A percentile compares a stretch with the other conserved stretches of the same genome.
Conservation (phyloP, 2,113 vertebrate species). For the Mirounga angustirostris region DNA sequence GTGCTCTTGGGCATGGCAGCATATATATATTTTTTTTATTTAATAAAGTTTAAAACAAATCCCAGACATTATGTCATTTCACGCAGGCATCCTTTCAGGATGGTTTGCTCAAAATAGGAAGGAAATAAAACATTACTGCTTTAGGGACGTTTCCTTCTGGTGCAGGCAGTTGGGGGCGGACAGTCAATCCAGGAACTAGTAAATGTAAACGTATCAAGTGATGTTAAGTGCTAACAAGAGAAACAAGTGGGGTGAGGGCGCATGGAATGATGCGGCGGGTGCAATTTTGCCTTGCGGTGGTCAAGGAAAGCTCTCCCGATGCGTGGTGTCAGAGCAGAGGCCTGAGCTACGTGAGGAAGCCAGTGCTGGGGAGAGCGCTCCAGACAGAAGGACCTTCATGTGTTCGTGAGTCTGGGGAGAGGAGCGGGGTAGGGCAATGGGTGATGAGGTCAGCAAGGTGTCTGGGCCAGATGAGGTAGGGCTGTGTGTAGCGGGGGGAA, state of each 20-base stretch:
- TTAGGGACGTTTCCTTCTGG: background rate
- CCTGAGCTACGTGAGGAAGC: accelerated
- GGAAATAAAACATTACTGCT: background rate
- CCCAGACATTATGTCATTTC: background rate
- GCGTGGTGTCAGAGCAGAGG: background rate
- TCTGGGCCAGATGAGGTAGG: too few species aligned
- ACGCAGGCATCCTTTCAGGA: background rate
- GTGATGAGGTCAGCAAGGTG: background rate
- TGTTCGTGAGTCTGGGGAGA: background rate
- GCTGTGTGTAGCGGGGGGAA: background rate
- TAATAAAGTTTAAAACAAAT: background rate
- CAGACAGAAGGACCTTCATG: background rate
- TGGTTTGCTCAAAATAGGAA: background rate
- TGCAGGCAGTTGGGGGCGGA: background rate
- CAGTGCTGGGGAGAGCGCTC: accelerated
- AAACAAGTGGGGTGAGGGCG: background rate
- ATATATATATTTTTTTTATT: background rate
- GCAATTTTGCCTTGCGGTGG: background rate
- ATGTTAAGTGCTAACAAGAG: background rate
- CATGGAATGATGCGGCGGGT: background rate
- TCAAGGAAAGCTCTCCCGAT: background rate
- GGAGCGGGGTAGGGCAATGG: accelerated
- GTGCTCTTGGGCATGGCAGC: background rate
- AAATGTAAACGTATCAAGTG: background rate
- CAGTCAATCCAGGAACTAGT: background rate